These are phyloP conservation scores for Netelia inedita DNA, from an alignment of 2,888 invertebrate genomes.

Conservation along the genomic window DNA sequence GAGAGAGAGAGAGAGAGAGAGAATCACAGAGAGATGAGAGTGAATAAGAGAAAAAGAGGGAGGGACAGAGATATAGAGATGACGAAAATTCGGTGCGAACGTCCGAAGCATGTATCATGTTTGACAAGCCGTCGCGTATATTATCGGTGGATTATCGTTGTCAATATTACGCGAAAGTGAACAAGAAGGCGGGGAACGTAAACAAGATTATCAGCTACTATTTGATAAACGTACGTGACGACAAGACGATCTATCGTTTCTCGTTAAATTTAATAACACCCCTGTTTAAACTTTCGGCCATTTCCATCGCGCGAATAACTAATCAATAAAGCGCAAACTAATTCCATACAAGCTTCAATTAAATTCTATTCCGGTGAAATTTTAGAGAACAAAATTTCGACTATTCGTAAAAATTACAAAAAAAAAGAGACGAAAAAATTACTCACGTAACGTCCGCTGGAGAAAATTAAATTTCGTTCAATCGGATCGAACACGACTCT, in stretches of 20 bases:
- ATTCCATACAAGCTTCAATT: too few species aligned
- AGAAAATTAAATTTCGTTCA: too few species aligned
- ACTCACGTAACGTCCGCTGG: too few species aligned
- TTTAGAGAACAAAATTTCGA: too few species aligned
- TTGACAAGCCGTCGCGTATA: constrained; percentile 43
- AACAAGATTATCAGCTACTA: constrained; percentile 26
- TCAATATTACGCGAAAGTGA: constrained; percentile 26
- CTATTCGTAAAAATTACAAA: too few species aligned
- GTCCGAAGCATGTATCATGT: constrained; percentile 19
- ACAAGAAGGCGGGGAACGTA: background rate
- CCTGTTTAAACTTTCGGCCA: background rate
- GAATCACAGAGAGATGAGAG: background rate
- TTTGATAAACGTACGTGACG: constrained; percentile 10
- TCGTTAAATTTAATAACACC: background rate
- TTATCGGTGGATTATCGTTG: constrained; percentile 47
- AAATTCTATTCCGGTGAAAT: too few species aligned
- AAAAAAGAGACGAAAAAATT: too few species aligned
- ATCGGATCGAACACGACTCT: too few species aligned
- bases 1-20: background rate
- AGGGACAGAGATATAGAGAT: background rate
- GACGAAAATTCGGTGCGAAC: constrained; percentile 21
- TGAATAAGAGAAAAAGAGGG: background rate
- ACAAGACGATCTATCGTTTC: constrained; percentile 14
- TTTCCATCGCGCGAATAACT: background rate
- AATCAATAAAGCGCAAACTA: background rate